Evolutionary conservation across 2,888 invertebrate genomes (phyloP).

Genomic region (Phragmatobia fuliginosa): DNA sequence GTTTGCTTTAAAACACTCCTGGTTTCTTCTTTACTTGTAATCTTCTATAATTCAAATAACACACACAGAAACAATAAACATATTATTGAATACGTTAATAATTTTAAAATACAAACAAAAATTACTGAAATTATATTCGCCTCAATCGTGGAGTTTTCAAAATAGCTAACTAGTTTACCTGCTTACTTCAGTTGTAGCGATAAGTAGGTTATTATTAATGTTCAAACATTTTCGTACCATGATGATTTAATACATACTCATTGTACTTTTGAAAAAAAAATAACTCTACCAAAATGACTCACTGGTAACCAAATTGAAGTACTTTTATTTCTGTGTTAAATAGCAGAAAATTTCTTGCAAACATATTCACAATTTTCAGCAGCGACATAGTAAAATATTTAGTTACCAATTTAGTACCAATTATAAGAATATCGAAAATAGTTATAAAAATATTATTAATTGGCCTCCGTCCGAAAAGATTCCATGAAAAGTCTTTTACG

Average conservation of each 20-base stretch:
- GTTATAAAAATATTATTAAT: neutral
- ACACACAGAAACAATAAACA: neutral
- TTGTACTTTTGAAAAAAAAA: too few species aligned
- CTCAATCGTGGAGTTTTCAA: neutral
- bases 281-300: too few species aligned
- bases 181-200: too few species aligned
- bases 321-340: too few species aligned
- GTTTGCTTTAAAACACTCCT: slow-evolving; percentile 84
- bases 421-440: neutral
- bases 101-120: neutral
- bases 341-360: neutral
- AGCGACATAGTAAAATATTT: neutral
- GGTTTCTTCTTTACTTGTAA: slow-evolving; percentile 27
- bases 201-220: too few species aligned
- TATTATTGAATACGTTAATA: neutral
- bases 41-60: neutral
- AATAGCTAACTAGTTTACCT: neutral
- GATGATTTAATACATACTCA: too few species aligned
- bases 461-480: neutral
- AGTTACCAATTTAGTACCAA: neutral
- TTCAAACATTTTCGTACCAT: too few species aligned
- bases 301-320: too few species aligned
- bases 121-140: neutral
- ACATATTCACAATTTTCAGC: neutral
- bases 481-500: neutral